A percentile compares a stretch with the other conserved stretches of the same genome.
Evolutionary conservation across 64 coral and sea anemone species (phyloP).

Genomic region (Dendrophyllia cribrosa): DNA sequence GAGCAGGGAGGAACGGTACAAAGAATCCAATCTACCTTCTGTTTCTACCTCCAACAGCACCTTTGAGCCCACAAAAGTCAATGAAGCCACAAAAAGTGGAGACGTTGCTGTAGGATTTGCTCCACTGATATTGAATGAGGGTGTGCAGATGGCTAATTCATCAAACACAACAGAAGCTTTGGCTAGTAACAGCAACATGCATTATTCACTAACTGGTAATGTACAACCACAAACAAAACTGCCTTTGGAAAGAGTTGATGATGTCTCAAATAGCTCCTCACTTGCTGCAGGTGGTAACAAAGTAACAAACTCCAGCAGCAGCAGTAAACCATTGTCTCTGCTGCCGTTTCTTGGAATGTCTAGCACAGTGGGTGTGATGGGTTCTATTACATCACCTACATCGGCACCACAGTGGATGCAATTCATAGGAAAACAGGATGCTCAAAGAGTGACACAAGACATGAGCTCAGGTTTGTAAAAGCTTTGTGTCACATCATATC

Average conservation of each 20-base stretch:
- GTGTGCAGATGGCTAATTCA: neutral
- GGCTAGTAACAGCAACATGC: neutral
- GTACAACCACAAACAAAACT: neutral
- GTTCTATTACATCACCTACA: neutral
- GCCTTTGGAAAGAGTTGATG: neutral
- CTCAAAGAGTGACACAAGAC: neutral
- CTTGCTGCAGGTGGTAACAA: neutral
- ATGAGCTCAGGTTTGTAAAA: neutral
- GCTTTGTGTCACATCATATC: neutral
- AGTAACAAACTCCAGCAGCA: neutral
- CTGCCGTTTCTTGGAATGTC: neutral
- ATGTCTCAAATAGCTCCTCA: no score
- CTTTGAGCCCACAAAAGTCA: neutral
- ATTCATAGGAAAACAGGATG: neutral
- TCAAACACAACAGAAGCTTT: conserved; percentile 7
- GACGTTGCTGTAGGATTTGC: neutral
- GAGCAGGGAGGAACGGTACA: neutral
- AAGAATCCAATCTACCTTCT: neutral
- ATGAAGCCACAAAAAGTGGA: neutral
- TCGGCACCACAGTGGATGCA: conserved; percentile 18
- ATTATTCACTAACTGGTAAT: neutral
- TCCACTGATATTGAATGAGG: neutral
- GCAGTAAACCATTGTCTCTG: neutral
- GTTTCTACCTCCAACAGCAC: neutral
- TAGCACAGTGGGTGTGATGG: neutral